These are phyloP conservation scores for Paramormyrops hopkinsi DNA, from an alignment of 2,797 vertebrate genomes.

Conservation along the genomic window DNA sequence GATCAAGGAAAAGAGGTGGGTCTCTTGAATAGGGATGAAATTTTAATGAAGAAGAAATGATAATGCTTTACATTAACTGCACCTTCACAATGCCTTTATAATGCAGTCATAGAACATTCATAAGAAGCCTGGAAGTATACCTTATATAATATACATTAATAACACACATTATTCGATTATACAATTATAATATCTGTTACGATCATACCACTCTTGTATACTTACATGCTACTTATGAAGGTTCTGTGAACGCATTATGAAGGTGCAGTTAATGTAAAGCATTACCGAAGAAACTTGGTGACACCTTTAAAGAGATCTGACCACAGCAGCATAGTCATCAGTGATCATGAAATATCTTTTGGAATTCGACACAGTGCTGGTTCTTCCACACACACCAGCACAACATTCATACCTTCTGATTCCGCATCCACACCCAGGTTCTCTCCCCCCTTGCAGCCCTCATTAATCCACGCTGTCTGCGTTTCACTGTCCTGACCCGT, in stretches of 20 bases:
- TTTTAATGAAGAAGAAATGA: not conserved
- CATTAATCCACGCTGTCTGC: constrained; percentile 61
- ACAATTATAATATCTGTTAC: not conserved
- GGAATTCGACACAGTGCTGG: not conserved
- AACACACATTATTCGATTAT: not conserved
- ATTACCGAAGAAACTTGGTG: not conserved
- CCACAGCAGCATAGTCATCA: not conserved
- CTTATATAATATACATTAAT: not conserved
- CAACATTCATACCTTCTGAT: constrained; percentile 62
- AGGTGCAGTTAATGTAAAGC: not conserved
- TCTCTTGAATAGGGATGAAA: not conserved
- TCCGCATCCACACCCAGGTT: constrained; percentile 56
- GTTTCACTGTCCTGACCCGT: constrained; percentile 62
- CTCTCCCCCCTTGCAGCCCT: constrained; percentile 59
- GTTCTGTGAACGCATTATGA: not conserved
- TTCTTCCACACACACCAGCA: not conserved
- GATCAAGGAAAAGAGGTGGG: not conserved
- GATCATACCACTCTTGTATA: not conserved
- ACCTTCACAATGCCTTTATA: not conserved
- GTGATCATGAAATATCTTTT: not conserved
- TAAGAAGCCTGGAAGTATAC: not conserved
- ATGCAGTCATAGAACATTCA: not conserved
- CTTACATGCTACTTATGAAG: not conserved
- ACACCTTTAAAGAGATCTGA: not conserved
- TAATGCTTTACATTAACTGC: not conserved